phyloP scores from a whole-genome alignment of 1,140 invertebrate species.

The Drosophila kanapiae region DNA sequence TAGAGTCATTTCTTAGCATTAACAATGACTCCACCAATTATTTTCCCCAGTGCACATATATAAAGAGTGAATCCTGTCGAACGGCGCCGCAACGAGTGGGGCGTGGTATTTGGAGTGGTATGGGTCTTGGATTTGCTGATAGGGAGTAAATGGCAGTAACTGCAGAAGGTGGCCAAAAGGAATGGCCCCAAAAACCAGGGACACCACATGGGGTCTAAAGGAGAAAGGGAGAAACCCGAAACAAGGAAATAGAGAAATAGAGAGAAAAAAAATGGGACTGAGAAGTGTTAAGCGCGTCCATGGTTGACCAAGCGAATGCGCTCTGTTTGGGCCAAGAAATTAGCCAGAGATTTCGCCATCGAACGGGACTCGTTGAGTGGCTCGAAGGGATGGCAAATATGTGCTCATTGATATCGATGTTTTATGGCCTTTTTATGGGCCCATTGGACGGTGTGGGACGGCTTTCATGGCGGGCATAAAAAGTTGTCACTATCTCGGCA shows the following conservation, averaged over 20 bases:
- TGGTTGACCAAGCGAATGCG: conserved; percentile 51
- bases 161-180: conserved; percentile 57
- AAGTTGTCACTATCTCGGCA: conserved; percentile 40
- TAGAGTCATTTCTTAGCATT: neutral
- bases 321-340: conserved; percentile 42
- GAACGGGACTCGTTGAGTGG: conserved; percentile 11
- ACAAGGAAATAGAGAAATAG: neutral
- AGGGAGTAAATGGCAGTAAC: conserved; percentile 55
- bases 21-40: neutral
- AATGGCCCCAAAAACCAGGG: conserved; percentile 29
- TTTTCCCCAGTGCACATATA: conserved; percentile 14
- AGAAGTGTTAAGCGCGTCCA: conserved; percentile 38
- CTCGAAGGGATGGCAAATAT: conserved; percentile 36
- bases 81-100: conserved; percentile 36
- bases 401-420: conserved; percentile 57
- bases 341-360: conserved; percentile 45
- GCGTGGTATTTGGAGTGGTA: conserved; percentile 31
- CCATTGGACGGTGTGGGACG: neutral
- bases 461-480: conserved; percentile 35
- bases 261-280: neutral
- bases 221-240: neutral
- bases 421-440: conserved; percentile 48
- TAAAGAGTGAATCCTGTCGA: conserved; percentile 50
- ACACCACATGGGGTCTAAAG: conserved; percentile 4
- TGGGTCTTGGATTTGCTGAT: conserved; percentile 53